phyloP scores from a whole-genome alignment of 2,888 invertebrate genomes.

The Meganola albula region DNA sequence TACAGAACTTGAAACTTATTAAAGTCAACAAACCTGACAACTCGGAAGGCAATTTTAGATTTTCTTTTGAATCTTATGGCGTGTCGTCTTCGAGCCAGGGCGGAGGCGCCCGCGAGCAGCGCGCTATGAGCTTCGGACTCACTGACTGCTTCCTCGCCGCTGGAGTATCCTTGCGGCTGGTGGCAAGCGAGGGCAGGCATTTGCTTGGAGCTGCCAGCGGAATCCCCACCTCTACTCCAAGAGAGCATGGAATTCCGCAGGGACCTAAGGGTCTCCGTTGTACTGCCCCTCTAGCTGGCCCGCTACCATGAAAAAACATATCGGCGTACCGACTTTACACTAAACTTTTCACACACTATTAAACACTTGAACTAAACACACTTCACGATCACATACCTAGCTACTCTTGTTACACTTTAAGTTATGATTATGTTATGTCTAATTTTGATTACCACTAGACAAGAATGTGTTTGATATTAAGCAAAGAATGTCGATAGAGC shows the following conservation, averaged over 20 bases:
- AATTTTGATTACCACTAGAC: constrained; percentile 15
- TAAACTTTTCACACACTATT: too few species aligned
- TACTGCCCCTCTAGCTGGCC: constrained; percentile 61
- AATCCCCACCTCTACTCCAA: constrained; percentile 52
- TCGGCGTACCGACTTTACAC: constrained; percentile 63
- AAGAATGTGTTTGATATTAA: constrained; percentile 42
- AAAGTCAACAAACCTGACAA: constrained; percentile 50
- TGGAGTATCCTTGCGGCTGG: constrained; percentile 31
- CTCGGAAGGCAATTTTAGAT: constrained; percentile 62
- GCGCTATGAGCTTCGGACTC: constrained; percentile 50
- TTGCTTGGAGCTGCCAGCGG: constrained; percentile 46
- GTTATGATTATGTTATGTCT: too few species aligned
- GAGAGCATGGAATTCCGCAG: constrained; percentile 72
- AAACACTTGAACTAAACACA: constrained; percentile 24
- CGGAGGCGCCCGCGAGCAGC: constrained; percentile 62
- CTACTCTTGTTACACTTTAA: constrained; percentile 27
- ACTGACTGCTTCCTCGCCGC: constrained; percentile 39
- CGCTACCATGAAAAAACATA: constrained; percentile 69
- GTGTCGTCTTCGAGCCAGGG: constrained; percentile 64
- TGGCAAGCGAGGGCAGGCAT: constrained; percentile 34
- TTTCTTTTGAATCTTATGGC: constrained; percentile 69
- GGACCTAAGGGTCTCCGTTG: constrained; percentile 74
- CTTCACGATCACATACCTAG: constrained; percentile 35
- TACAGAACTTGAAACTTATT: too few species aligned
- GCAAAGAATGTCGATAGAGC: constrained; percentile 33